Base-by-base conservation (phyloP, 2,888 invertebrate genomes). In the Sinopyrophorus schimmeli region DNA sequence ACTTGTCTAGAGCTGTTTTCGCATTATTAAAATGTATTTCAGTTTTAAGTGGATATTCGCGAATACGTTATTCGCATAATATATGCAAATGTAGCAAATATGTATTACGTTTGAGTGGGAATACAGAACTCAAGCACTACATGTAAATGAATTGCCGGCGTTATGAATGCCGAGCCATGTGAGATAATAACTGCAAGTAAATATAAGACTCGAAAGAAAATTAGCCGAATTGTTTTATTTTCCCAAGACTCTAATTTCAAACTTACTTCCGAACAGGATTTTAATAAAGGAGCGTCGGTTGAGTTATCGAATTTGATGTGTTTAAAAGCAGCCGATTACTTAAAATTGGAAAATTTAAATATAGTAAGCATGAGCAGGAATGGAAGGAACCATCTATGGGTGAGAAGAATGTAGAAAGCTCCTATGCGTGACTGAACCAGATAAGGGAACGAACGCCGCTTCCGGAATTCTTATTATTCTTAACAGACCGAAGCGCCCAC, bases 401-500 rank as follows among this genome's bases (percentile, higher is more conserved):
- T 16, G 27, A 31, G 26, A 35, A 16, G 28, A 23, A 34, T 34
- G 35, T 32, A 42, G 26, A 20, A 32, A 21, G 11, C 18, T 23
- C 27, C 18, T 20, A 41, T 27, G 50, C 53, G 53, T 53, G 53
- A 55, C 52, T 51, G 49, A 51, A 49, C 50, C 47, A 52, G 53
- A 55, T 55, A 53, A 55, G 55, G 37, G 38, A 51, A 50, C 10
- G 46, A 35, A 35, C 12, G 35, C 47, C 53, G 52, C 47, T 56
- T 53, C 57, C 55, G 59, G 59, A 61, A 59, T 61, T 59, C 47
- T 54, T 58, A 60, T 59, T 61, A 60, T 59, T 57, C 56, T 51
- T 55, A 59, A 56, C 58, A 59, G 58, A 55, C 58, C 57, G 57
- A 52, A 42, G 39, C 46, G 48, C 31, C 49, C 46, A 40, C 44